A percentile compares a stretch with the other conserved stretches of the same genome.
phyloP scores from a whole-genome alignment of 92 coral and sea anemone genomes.

The Siderastrea radians region DNA sequence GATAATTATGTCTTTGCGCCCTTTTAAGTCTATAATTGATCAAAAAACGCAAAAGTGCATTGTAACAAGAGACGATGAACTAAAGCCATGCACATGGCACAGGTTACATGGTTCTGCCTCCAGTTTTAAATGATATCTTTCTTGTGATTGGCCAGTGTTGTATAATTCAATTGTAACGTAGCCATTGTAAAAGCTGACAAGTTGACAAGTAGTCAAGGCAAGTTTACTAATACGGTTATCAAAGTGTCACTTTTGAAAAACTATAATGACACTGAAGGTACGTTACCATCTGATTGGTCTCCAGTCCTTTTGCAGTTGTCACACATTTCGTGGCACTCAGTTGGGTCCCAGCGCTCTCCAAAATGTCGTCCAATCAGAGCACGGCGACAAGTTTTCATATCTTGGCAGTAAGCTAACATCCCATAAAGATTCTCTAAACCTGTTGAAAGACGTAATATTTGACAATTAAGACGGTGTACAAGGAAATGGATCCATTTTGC shows the following conservation, averaged over 20 bases:
- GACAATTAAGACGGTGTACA: not conserved
- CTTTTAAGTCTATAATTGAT: no score
- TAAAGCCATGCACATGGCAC: not conserved
- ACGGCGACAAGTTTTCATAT: conserved; percentile 81
- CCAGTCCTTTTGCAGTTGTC: conserved; percentile 78
- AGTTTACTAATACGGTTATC: not conserved
- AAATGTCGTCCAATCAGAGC: conserved; percentile 93
- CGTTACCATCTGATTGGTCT: conserved; percentile 47
- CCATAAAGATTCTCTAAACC: conserved; percentile 93
- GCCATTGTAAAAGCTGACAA: not conserved
- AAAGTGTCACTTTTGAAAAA: no score
- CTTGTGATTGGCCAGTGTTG: not conserved
- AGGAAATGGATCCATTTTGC: no score
- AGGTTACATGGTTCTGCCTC: not conserved
- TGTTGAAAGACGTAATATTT: not conserved
- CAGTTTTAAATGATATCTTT: not conserved
- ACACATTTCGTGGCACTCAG: conserved; percentile 87
- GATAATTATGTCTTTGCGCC: no score
- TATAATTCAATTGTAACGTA: not conserved
- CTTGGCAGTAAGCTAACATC: conserved; percentile 88
- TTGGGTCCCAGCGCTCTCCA: conserved; percentile 93
- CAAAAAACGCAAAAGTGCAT: no score
- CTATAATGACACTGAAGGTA: no score
- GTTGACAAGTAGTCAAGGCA: not conserved
- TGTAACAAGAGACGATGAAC: no score